phyloP scores from a whole-genome alignment of 2,888 invertebrate genomes.

The Cephus rjabovi region DNA sequence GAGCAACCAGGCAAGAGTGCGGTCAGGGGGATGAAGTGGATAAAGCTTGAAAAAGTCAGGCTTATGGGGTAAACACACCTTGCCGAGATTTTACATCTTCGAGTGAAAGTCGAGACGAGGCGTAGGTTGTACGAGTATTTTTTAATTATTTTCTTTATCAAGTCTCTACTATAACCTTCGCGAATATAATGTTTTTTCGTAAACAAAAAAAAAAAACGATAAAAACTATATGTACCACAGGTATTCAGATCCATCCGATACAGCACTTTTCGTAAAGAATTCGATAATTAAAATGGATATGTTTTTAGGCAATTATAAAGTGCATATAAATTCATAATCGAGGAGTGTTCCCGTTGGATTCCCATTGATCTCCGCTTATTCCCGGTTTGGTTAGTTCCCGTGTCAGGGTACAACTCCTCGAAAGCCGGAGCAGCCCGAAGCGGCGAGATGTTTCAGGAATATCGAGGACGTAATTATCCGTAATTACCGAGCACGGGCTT shows the following conservation, averaged over 20 bases:
- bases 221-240: no score
- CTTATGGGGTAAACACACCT: not conserved
- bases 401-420: not conserved
- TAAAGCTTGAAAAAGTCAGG: not conserved
- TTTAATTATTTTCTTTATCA: not conserved
- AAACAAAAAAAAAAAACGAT: no score
- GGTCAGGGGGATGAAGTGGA: not conserved
- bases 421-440: slow-evolving; percentile 38
- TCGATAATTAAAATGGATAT: slow-evolving; percentile 36
- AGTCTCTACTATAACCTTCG: not conserved
- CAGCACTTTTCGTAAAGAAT: not conserved
- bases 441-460: slow-evolving; percentile 59
- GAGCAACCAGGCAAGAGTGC: not conserved
- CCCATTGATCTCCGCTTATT: not conserved
- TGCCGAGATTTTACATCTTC: not conserved
- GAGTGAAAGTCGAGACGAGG: not conserved
- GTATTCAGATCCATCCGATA: no score
- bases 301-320: slow-evolving; percentile 47
- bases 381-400: not conserved
- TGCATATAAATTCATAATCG: slow-evolving; percentile 24
- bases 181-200: not conserved
- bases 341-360: not conserved
- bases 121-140: not conserved
- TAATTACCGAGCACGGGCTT: slow-evolving; percentile 62
- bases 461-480: slow-evolving; percentile 65